Evolutionary conservation across 2,113 vertebrate species (phyloP), one percentile per base, ranked within the genome.

Genomic region (Pholis gunnellus): DNA sequence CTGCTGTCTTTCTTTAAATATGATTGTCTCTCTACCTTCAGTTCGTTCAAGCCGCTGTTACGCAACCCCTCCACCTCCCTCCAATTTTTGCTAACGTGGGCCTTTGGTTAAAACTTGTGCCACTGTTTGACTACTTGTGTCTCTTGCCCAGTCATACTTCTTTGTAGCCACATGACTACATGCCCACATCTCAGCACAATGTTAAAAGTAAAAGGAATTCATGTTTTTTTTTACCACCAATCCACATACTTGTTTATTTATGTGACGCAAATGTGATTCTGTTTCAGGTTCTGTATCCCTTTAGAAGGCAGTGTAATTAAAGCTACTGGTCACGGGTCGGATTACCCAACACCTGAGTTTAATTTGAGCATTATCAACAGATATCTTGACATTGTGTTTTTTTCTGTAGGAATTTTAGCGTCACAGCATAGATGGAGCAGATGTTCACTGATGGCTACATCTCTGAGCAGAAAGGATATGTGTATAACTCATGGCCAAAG

Each of bases 401-500:
- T 76, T 38, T 46, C 61, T 69, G 18, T 46, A 22, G 18, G 56
- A 61, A 29, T 14, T 65, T 65, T 36, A 46, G 46, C 44, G 7
- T 31, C 1, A 38, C 74, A 76, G 54, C 64, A 2, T 40, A 38
- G 56, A 42, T 31, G 59, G 14, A 81, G 57, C 83, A 88, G 75
- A 83, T 88, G 78, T 83, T 77, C 44, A 9, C 36, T 66, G 63
- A 56, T 18, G 22, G 27, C 29, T 31, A 31, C 31, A 18, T 60
- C 27, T 74, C 22, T 40, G 17, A 18, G 52, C 72, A 77, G 65
- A 77, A 50, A 60, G 57, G 56, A 77, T 29, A 25, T 48, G 40
- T 74, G 48, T 69, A 48, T 69, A 72, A 78, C 72, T 80, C 52
- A 48, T 61, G 48, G 76, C 40, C 70, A 78, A 77, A 78, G 25